Evolutionary conservation across 2,113 vertebrate genomes (phyloP).

Genomic region (Callithrix jacchus): DNA sequence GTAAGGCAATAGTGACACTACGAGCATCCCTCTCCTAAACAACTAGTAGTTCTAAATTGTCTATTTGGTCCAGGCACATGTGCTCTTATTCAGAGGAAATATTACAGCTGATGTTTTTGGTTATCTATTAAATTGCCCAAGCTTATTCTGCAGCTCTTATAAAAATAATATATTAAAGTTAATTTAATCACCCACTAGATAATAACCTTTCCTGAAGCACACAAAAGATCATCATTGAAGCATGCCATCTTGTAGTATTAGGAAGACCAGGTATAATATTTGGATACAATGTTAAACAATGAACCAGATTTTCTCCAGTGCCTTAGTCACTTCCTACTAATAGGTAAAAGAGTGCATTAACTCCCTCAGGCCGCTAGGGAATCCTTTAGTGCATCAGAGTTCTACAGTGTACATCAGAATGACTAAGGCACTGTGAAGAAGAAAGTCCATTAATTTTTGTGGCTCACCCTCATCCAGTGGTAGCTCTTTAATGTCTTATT

Average conservation of each 20-base stretch:
- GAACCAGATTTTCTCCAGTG: slow-evolving; percentile 61
- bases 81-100: slow-evolving; percentile 39
- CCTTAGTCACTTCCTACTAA: slow-evolving; percentile 73
- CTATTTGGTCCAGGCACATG: slow-evolving; percentile 39
- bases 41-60: neutral
- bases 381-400: slow-evolving; percentile 30
- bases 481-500: slow-evolving; percentile 76
- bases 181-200: slow-evolving; percentile 25
- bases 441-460: slow-evolving; percentile 78
- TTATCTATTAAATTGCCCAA: slow-evolving; percentile 42
- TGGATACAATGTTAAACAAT: slow-evolving; percentile 55
- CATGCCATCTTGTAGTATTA: slow-evolving; percentile 13
- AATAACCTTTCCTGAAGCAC: slow-evolving; percentile 58
- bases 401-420: slow-evolving; percentile 58
- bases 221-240: slow-evolving; percentile 48
- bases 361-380: slow-evolving; percentile 55
- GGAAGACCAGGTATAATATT: slow-evolving; percentile 54
- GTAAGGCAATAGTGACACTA: neutral
- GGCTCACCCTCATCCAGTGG: slow-evolving; percentile 74
- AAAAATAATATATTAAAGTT: slow-evolving; percentile 45
- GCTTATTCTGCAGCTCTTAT: slow-evolving; percentile 34
- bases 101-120: slow-evolving; percentile 36
- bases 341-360: slow-evolving; percentile 62
- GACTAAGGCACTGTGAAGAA: slow-evolving; percentile 72
- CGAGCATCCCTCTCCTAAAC: slow-evolving; percentile 31